Conservation (phyloP, 2,888 invertebrate genomes). For the Chydorus sphaericus region DNA sequence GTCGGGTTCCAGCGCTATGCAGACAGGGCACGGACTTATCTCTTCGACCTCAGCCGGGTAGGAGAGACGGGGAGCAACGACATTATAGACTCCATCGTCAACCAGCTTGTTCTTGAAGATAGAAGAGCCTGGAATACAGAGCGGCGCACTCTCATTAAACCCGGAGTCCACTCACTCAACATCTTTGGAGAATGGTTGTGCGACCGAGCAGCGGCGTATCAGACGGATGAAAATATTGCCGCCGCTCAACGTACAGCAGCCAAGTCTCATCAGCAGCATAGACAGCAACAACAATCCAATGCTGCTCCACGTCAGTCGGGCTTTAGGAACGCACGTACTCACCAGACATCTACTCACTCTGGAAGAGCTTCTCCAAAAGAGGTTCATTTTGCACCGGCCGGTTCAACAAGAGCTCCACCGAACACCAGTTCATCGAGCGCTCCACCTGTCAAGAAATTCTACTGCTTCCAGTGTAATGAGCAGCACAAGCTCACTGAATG, state of each 20-base stretch:
- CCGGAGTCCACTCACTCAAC: no score
- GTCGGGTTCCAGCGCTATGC: neutral
- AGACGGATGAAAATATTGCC: neutral
- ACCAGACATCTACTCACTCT: no score
- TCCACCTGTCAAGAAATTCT: neutral
- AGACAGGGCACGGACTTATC: neutral
- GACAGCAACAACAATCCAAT: neutral
- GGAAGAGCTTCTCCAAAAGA: neutral
- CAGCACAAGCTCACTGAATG: neutral
- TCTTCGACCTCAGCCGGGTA: constrained; percentile 6
- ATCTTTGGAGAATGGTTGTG: constrained; percentile 10
- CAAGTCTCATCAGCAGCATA: neutral
- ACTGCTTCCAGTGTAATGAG: neutral
- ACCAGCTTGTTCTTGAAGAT: neutral
- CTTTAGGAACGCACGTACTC: no score
- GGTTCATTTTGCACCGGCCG: neutral
- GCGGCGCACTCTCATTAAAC: no score
- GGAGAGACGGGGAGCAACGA: neutral
- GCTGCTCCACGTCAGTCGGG: no score
- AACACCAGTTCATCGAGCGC: neutral
- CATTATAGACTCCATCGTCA: constrained; percentile 1
- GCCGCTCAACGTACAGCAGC: neutral
- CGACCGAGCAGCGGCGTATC: constrained; percentile 6
- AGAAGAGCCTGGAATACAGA: neutral
- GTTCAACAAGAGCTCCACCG: neutral